Evolutionary conservation across 2,113 vertebrate genomes (phyloP), one percentile per base, ranked within the genome.

Genomic region (Picathartes gymnocephalus): DNA sequence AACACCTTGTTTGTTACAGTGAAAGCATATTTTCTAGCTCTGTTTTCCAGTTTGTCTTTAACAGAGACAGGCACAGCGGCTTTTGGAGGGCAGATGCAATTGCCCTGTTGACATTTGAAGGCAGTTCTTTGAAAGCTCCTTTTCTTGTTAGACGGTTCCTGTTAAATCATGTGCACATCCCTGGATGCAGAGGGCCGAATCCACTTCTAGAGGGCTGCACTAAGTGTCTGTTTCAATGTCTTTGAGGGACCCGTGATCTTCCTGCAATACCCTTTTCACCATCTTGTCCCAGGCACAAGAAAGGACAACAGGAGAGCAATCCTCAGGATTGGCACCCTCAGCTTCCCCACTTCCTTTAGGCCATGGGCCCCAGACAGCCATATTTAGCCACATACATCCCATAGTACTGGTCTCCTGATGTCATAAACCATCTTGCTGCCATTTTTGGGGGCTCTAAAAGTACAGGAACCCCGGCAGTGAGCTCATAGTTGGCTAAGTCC

Each of bases 391-490:
- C 23, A n/a, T 33, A 6, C 4, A 27, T 53, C 54, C 54, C 15
- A 7, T 30, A 78, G 21, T 4, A 61, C 27, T 45, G 23, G 23
- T 61, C 14, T 68, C 31, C 33, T 70, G 23, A 30, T 70, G 54
- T 61, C 39, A 24, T 23, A n/a, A 45, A 4, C 22, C 11, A 12
- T 45, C 22, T 69, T 77, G 3, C 33, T 60, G 33, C 33, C 22
- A 12, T 10, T 28, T 37, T 37, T 10, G 2, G 15, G 19, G 27
- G 5, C 39, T 51, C 28, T 33, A 30, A 60, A 51, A 45, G 12
- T 31, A 28, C 37, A 27, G 18, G 21, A 8, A 27, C n/a, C 7
- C 5, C 0, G 0, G 4, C 50, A 47, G 13, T 16, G 50, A 66
- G 13, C 62, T 22, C 22, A 37, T 21, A 47, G 28, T 13, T 68